phyloP scores from a whole-genome alignment of 1,140 invertebrate species.

The Reticulitermes speratus region DNA sequence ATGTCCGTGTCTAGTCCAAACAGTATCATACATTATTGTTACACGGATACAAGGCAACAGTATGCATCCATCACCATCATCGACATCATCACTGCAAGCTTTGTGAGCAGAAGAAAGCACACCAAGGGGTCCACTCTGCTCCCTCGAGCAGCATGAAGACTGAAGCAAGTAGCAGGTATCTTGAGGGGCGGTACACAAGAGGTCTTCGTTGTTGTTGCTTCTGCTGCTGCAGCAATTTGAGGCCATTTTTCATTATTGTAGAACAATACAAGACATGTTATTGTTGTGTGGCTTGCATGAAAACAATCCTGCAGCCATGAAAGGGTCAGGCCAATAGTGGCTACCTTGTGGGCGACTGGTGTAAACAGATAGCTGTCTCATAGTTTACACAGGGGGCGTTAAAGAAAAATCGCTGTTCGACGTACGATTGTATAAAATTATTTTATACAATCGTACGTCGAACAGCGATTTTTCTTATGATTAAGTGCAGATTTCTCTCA shows the following conservation, averaged over 20 bases:
- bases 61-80: background rate
- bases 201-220: background rate
- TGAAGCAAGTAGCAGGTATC: background rate
- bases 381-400: too few relatives aligned
- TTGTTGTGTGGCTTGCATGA: background rate
- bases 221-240: conserved; percentile 6
- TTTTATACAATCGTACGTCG: too few relatives aligned
- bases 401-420: too few relatives aligned
- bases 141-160: background rate
- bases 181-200: background rate
- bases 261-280: background rate
- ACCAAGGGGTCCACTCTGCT: background rate
- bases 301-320: background rate
- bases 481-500: too few relatives aligned
- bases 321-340: background rate
- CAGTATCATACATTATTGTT: conserved; percentile 17
- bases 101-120: background rate
- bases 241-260: conserved; percentile 12
- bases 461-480: too few relatives aligned
- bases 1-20: background rate
- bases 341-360: background rate
- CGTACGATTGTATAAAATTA: too few relatives aligned
- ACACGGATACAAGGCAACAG: background rate
- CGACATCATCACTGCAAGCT: background rate
- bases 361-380: background rate